phyloP scores from a whole-genome alignment of 2,888 invertebrate species.

The Dryobotodes eremita region DNA sequence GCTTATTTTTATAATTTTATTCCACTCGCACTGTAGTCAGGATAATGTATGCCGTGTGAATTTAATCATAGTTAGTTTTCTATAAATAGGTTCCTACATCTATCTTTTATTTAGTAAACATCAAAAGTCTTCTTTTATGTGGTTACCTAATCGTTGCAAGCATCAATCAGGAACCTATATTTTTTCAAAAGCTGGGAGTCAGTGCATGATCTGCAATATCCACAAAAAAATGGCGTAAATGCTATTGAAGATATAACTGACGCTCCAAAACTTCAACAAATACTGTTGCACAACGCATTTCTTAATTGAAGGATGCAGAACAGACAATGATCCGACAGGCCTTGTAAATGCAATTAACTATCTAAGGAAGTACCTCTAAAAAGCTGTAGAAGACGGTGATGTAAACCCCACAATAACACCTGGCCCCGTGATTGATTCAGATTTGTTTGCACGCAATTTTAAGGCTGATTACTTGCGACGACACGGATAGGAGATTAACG shows the following conservation, averaged over 20 bases:
- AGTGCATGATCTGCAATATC: neutral
- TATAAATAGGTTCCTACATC: neutral
- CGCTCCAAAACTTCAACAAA: neutral
- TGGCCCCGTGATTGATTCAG: constrained; percentile 62
- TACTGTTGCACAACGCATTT: neutral
- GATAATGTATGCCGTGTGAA: neutral
- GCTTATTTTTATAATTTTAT: constrained; percentile 33
- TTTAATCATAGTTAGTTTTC: neutral
- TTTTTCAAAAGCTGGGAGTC: neutral
- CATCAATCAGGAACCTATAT: neutral
- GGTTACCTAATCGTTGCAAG: too few species aligned
- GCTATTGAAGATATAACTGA: neutral
- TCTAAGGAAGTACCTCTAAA: constrained; percentile 28
- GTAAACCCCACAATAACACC: constrained; percentile 36
- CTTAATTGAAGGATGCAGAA: constrained; percentile 32
- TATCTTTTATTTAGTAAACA: neutral
- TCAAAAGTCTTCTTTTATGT: neutral
- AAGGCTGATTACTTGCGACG: constrained; percentile 64
- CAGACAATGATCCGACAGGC: constrained; percentile 32
- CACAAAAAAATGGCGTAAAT: neutral
- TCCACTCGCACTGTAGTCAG: neutral
- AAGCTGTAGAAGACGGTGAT: constrained; percentile 6
- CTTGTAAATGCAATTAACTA: constrained; percentile 25
- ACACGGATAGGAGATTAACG: constrained; percentile 66
- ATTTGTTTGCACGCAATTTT: constrained; percentile 70